phyloP scores from a whole-genome alignment of 2,113 vertebrate species.

The Cheirogaleus medius region DNA sequence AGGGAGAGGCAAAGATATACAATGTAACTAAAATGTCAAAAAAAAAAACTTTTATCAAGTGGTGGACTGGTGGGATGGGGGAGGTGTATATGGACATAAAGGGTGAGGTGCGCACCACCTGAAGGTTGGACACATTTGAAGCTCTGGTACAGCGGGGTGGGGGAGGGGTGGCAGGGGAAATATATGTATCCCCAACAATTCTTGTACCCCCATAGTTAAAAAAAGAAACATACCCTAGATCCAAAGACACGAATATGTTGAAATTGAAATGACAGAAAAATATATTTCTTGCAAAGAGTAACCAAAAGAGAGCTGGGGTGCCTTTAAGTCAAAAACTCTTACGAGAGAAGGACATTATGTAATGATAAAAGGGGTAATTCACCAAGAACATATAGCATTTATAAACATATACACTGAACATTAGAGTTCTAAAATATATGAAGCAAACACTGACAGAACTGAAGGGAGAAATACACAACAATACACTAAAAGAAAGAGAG shows the following conservation, averaged over 20 bases:
- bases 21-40: too few relatives aligned
- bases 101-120: too few relatives aligned
- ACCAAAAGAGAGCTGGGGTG: not conserved
- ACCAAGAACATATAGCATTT: not conserved
- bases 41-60: too few relatives aligned
- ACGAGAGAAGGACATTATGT: not conserved
- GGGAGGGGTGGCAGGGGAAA: too few relatives aligned
- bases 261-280: not conserved
- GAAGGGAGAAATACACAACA: not conserved
- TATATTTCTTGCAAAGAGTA: not conserved
- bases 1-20: too few relatives aligned
- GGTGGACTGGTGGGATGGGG: too few relatives aligned
- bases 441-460: not conserved
- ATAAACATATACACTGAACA: not conserved
- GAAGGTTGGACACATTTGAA: too few relatives aligned
- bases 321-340: not conserved
- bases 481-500: not conserved
- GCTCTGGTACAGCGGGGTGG: too few relatives aligned
- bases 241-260: not conserved
- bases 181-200: too few relatives aligned
- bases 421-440: not conserved
- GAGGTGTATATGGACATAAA: too few relatives aligned
- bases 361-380: not conserved
- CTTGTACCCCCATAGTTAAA: too few relatives aligned
- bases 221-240: not conserved